phyloP scores from a whole-genome alignment of 2,797 vertebrate species.

The Chloroceryle amazona region DNA sequence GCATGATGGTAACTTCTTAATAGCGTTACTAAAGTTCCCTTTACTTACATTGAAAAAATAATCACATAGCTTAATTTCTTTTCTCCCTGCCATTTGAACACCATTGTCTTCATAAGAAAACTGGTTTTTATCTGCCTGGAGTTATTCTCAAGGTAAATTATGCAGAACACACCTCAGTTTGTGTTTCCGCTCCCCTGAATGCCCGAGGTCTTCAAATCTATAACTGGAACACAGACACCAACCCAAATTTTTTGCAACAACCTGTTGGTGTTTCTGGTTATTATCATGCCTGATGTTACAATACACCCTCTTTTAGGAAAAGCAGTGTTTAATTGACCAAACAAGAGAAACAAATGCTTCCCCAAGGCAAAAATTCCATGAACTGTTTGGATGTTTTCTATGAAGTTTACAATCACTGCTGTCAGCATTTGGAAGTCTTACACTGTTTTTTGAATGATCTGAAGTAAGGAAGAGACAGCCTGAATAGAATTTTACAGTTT shows the following conservation, averaged over 20 bases:
- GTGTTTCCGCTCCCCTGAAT: background rate
- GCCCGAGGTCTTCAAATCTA: conserved; percentile 2
- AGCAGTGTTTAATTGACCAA: conserved; percentile 55
- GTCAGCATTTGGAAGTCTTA: conserved; percentile 3
- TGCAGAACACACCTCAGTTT: background rate
- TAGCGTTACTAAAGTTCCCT: background rate
- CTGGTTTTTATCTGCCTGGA: background rate
- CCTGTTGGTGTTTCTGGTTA: conserved; percentile 15
- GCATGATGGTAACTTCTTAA: background rate
- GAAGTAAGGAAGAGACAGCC: background rate
- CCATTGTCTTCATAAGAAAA: background rate
- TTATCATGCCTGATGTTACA: conserved; percentile 38
- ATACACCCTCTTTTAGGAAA: conserved; percentile 36
- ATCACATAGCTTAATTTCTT: background rate
- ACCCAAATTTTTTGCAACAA: conserved; percentile 14
- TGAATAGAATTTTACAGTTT: conserved; percentile 24
- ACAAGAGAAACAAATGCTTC: conserved; percentile 62
- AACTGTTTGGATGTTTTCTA: conserved; percentile 58
- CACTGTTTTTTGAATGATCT: background rate
- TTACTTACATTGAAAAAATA: background rate
- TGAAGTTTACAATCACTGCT: conserved; percentile 44
- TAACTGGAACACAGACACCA: background rate
- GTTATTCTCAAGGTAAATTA: background rate
- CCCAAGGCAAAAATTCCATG: conserved; percentile 64
- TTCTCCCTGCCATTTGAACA: background rate